Evolutionary conservation across 2,113 vertebrate species (phyloP).

Genomic region (Setophaga coronata): DNA sequence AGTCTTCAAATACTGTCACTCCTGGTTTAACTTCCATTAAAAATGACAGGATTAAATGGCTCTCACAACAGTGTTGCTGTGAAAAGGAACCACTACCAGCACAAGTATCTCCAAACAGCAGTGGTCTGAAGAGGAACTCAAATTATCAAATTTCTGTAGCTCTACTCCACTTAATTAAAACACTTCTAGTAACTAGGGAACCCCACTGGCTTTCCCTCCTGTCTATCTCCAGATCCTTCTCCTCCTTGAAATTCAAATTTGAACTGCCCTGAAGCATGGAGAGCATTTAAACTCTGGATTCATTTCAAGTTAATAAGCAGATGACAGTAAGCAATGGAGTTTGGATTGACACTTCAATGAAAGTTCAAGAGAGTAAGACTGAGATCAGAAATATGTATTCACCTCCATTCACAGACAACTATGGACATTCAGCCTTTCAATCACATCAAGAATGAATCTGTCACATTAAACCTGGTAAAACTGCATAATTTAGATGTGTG

Average conservation of each 20-base stretch:
- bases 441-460: not conserved
- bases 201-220: not conserved
- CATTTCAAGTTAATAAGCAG: not conserved
- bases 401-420: not conserved
- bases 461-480: not conserved
- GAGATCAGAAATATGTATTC: not conserved
- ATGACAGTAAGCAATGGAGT: not conserved
- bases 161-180: not conserved
- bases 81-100: not conserved
- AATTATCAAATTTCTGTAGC: not conserved
- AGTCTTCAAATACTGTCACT: not conserved
- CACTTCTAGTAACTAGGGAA: not conserved
- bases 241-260: not conserved
- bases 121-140: not conserved
- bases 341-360: not conserved
- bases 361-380: not conserved
- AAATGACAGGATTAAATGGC: not conserved
- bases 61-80: not conserved
- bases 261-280: not conserved
- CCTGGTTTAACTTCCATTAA: not conserved
- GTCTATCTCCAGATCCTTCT: not conserved
- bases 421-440: not conserved
- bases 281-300: not conserved
- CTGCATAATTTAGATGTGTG: not conserved
- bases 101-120: not conserved